These are phyloP conservation scores for Corythaeola cristata DNA, from an alignment of 2,113 vertebrate species.

Conservation along the genomic window DNA sequence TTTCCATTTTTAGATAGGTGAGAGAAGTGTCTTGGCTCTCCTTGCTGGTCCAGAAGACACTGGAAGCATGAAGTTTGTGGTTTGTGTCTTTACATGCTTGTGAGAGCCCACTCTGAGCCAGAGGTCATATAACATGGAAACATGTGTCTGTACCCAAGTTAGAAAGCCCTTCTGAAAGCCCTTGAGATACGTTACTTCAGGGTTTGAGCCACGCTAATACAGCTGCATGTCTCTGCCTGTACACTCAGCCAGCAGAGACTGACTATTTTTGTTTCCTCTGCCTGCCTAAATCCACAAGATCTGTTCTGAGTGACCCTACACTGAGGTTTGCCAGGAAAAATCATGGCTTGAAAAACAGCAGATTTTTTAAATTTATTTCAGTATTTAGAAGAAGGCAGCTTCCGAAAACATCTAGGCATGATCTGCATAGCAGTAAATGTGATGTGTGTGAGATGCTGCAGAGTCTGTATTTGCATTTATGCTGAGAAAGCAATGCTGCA, in stretches of 20 bases:
- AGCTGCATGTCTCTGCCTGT: neutral
- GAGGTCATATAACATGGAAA: neutral
- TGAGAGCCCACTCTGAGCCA: neutral
- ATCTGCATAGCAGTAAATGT: neutral
- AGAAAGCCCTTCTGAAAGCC: neutral
- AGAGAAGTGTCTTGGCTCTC: neutral
- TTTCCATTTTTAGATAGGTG: neutral
- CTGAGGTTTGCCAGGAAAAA: neutral
- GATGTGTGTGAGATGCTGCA: neutral
- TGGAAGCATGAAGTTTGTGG: neutral
- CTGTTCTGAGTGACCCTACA: neutral
- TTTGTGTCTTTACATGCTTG: neutral
- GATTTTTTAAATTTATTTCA: neutral
- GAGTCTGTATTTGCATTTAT: slow-evolving; percentile 41
- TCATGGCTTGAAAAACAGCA: neutral
- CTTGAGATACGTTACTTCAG: neutral
- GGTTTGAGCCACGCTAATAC: neutral
- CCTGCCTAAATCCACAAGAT: neutral
- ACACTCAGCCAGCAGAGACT: neutral
- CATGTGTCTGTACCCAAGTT: neutral
- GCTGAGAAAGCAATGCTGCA: slow-evolving; percentile 10
- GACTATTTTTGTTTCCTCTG: neutral
- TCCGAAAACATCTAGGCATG: neutral
- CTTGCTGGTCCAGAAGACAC: neutral
- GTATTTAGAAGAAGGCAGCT: neutral